phyloP scores from a whole-genome alignment of 2,888 invertebrate species.

The Ochropacha duplaris region DNA sequence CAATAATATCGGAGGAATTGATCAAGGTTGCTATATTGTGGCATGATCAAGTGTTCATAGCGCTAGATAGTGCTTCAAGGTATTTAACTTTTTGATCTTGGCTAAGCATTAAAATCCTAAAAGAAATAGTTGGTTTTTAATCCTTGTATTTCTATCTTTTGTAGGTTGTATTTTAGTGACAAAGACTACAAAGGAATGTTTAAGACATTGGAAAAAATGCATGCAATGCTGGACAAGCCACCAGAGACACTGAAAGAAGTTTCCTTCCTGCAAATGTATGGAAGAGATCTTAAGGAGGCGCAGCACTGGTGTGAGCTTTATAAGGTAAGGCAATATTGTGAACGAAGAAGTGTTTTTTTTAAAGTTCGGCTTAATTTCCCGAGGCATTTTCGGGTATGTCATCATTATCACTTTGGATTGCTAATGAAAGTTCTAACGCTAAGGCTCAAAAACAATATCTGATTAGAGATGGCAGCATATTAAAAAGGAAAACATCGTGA shows the following conservation, averaged over 20 bases:
- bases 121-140: background rate
- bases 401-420: too few relatives aligned
- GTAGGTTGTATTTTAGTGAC: conserved; percentile 97
- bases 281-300: conserved; percentile 96
- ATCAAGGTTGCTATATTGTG: conserved; percentile 99
- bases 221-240: conserved; percentile 95
- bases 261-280: conserved; percentile 98
- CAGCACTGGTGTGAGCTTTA: conserved; percentile 97
- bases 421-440: too few relatives aligned
- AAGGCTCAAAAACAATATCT: too few relatives aligned
- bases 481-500: too few relatives aligned
- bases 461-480: too few relatives aligned
- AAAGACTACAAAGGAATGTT: conserved; percentile 98
- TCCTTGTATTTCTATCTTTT: background rate
- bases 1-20: conserved; percentile 97
- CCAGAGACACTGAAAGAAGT: conserved; percentile 98
- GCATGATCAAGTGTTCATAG: conserved; percentile 95
- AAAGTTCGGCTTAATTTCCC: too few relatives aligned
- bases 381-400: conserved; percentile 25
- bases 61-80: conserved; percentile 95
- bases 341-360: too few relatives aligned
- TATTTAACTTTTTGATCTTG: conserved; percentile 19
- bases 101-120: background rate
- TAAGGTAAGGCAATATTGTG: conserved; percentile 66
- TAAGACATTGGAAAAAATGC: conserved; percentile 96